phyloP scores from a whole-genome alignment of 2,797 vertebrate genomes.

The Thaleichthys pacificus region DNA sequence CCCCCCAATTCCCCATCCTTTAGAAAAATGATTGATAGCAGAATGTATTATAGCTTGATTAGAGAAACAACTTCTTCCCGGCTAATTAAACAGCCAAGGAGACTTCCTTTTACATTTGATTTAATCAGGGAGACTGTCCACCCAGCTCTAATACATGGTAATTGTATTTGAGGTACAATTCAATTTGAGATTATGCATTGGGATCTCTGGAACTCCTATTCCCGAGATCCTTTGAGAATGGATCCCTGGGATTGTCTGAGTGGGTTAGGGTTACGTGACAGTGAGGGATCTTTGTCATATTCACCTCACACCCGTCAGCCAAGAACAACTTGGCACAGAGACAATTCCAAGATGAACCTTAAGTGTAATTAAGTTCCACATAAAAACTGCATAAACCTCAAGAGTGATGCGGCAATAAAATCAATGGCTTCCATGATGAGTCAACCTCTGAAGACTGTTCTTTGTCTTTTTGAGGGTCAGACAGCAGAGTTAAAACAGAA shows the following conservation, averaged over 20 bases:
- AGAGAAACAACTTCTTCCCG: no score
- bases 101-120: conserved; percentile 60
- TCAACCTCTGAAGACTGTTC: no score
- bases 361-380: conserved; percentile 66
- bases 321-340: conserved; percentile 41
- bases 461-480: not conserved
- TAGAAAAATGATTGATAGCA: no score
- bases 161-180: conserved; percentile 12
- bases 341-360: conserved; percentile 34
- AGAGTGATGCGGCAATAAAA: conserved; percentile 29
- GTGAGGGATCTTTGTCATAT: conserved; percentile 25
- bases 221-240: no score
- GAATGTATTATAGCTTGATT: no score
- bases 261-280: no score
- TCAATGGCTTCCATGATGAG: no score
- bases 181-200: conserved; percentile 24
- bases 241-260: no score
- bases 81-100: no score
- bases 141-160: conserved; percentile 43
- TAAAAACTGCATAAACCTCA: conserved; percentile 53
- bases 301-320: conserved; percentile 27
- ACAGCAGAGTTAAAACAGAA: not conserved
- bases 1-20: no score
- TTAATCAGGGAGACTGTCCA: conserved; percentile 40
- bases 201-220: conserved; percentile 18